Percentiles rank a stretch among this genome's conserved stretches.
Conservation (phyloP, 2,888 invertebrate species). For the Drosophila flavopinicola region DNA sequence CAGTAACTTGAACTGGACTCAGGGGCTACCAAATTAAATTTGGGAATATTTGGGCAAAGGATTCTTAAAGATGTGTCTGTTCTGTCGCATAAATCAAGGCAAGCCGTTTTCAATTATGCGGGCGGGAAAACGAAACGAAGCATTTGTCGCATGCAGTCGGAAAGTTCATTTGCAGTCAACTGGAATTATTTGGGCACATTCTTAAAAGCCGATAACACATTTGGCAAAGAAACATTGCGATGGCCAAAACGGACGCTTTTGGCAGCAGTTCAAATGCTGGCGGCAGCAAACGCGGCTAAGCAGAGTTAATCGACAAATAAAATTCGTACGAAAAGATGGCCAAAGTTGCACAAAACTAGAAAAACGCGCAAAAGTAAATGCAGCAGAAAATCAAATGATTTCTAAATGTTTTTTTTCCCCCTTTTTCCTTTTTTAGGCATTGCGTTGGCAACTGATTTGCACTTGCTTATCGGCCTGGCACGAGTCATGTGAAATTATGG, state of each 20-base stretch:
- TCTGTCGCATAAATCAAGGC: conserved; percentile 27
- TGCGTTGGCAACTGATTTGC: conserved; percentile 72
- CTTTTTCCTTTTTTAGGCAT: conserved; percentile 7
- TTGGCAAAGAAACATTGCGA: conserved; percentile 62
- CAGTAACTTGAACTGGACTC: conserved; percentile 11
- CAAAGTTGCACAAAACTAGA: conserved; percentile 20
- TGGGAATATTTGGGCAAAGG: no score
- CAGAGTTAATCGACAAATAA: conserved; percentile 75
- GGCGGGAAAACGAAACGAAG: conserved; percentile 6
- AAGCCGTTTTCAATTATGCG: conserved; percentile 34
- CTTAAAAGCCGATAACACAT: conserved; percentile 56
- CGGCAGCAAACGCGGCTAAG: conserved; percentile 37
- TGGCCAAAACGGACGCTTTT: conserved; percentile 28
- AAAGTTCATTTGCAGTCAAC: conserved; percentile 63
- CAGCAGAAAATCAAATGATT: conserved; percentile 75
- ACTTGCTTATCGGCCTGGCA: conserved; percentile 69
- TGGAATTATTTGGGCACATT: conserved; percentile 47
- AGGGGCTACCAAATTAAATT: no score
- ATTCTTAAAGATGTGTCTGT: background rate
- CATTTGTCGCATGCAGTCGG: conserved; percentile 31
- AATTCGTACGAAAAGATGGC: conserved; percentile 32
- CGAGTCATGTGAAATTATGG: conserved; percentile 50
- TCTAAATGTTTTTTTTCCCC: conserved; percentile 31
- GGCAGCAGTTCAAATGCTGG: conserved; percentile 65
- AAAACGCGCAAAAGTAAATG: conserved; percentile 50